Conservation (phyloP, 1,140 invertebrate genomes). For the Drosophila funebris region DNA sequence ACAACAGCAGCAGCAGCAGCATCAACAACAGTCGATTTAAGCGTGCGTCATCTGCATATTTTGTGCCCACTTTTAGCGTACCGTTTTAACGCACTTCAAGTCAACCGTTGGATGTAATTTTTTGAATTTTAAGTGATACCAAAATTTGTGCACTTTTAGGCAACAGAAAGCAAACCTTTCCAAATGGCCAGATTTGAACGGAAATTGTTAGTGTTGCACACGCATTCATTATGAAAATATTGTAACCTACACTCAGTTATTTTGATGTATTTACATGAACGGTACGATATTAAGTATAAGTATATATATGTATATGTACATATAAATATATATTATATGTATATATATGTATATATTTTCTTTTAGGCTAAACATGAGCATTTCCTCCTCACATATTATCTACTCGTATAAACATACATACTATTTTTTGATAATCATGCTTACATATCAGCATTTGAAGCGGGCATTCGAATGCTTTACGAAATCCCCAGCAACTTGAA, state of each 20-base stretch:
- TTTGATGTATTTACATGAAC: constrained; percentile 68
- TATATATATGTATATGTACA: constrained; percentile 41
- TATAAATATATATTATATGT: constrained; percentile 36
- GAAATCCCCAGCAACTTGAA: constrained; percentile 36
- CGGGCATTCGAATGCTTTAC: constrained; percentile 65
- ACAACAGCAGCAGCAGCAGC: constrained; percentile 51
- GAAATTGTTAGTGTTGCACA: constrained; percentile 47
- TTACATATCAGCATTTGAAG: constrained; percentile 78
- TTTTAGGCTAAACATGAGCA: constrained; percentile 52
- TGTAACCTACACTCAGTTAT: constrained; percentile 56
- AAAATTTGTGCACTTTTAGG: constrained; percentile 49
- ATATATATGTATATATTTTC: constrained; percentile 30
- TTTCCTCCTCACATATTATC: constrained; percentile 6
- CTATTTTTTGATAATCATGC: constrained; percentile 80
- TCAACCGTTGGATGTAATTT: constrained; percentile 36
- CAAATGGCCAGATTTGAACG: constrained; percentile 29
- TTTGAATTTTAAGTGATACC: constrained; percentile 56
- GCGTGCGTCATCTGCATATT: constrained; percentile 15
- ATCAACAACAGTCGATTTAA: constrained; percentile 47
- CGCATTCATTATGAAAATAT: constrained; percentile 39
- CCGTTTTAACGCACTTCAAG: constrained; percentile 61
- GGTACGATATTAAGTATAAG: constrained; percentile 59
- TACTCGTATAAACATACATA: constrained; percentile 15
- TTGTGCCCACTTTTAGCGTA: constrained; percentile 46
- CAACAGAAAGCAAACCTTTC: constrained; percentile 34